Base-by-base conservation (phyloP, 2,113 vertebrate genomes). In the Callocephalon fimbriatum region DNA sequence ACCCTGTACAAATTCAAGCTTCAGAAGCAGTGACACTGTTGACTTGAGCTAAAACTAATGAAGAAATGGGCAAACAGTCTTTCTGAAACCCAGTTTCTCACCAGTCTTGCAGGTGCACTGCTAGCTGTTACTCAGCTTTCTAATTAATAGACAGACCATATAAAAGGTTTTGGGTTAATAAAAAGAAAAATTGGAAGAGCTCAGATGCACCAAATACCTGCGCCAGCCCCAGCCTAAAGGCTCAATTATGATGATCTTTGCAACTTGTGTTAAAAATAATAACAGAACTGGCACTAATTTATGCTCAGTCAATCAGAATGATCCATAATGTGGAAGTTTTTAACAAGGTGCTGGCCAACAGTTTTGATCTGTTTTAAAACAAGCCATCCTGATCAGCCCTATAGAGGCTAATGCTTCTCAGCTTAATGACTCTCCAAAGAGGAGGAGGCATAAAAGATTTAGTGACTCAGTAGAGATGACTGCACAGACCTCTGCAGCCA, bases 321-420 rank as follows among this genome's bases (percentile, higher is more conserved):
- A 83, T 92, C 53, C 54, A 72, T 61, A 92, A 95, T 9, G 47
- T 40, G 20, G 40, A 88, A 72, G 37, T 38, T 97, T 92, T 86
- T 82, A 92, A 92, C 75, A 90, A 90, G 74, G 42, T 95, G 59
- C 62, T 59, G 18, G 76, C 68, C 77, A 87, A 53, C 26, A 61
- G n/a, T 70, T 93, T 90, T 90, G 85, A 77, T 29, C 13, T 66
- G 54, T 91, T 95, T 90, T 88, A 70, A 90, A 96, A 90, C 78
- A 88, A 66, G n/a, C 27, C 66, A 66, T 29, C 27, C 61, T 88
- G 47, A 87, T 90, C 53, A 75, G 53, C 37, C 27, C 45, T 70
- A 53, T 35, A 76, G 63, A 88, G 37, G 22, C 18, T 17, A 79
- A 51, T 50, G 37, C 32, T 74, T 78, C 61, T 76, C 95, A 90